Conservation (phyloP, 2,797 vertebrate species). For the Characodon lateralis region DNA sequence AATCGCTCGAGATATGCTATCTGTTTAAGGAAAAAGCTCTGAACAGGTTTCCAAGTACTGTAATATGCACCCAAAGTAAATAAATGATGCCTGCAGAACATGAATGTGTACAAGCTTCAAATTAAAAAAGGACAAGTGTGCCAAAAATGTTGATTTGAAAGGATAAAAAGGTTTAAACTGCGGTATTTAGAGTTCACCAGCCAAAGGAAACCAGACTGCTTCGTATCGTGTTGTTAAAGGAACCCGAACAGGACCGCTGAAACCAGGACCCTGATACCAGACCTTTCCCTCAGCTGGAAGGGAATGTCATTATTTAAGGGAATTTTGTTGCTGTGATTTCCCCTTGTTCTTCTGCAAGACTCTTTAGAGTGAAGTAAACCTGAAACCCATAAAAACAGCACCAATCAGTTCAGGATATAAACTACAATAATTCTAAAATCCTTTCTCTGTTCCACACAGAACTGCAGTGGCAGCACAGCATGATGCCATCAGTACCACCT, state of each 20-base stretch:
- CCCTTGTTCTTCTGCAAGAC: too few relatives aligned
- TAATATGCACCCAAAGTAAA: constrained; percentile 51
- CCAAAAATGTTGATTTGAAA: constrained; percentile 35
- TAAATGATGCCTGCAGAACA: constrained; percentile 46
- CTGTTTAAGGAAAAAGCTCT: constrained; percentile 53
- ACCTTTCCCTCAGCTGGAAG: constrained; percentile 22
- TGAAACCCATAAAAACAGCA: too few relatives aligned
- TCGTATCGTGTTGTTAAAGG: constrained; percentile 38
- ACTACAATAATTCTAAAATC: too few relatives aligned
- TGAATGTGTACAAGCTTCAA: constrained; percentile 31
- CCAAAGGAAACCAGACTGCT: constrained; percentile 35
- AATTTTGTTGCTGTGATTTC: too few relatives aligned
- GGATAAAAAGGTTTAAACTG: constrained; percentile 48
- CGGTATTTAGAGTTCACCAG: constrained; percentile 50
- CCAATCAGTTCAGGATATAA: too few relatives aligned
- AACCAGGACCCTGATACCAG: neutral
- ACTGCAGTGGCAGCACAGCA: constrained; percentile 42
- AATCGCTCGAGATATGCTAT: constrained; percentile 53
- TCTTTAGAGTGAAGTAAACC: too few relatives aligned
- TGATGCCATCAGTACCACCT: constrained; percentile 46
- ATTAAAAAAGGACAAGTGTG: constrained; percentile 29
- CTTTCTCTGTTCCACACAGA: constrained; percentile 1
- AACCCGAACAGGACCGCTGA: constrained; percentile 37
- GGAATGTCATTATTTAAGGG: neutral
- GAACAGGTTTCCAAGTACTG: constrained; percentile 36